Evolutionary conservation across 2,113 vertebrate species (phyloP), one percentile per base, ranked within the genome.

Genomic region (Gobio gobio): DNA sequence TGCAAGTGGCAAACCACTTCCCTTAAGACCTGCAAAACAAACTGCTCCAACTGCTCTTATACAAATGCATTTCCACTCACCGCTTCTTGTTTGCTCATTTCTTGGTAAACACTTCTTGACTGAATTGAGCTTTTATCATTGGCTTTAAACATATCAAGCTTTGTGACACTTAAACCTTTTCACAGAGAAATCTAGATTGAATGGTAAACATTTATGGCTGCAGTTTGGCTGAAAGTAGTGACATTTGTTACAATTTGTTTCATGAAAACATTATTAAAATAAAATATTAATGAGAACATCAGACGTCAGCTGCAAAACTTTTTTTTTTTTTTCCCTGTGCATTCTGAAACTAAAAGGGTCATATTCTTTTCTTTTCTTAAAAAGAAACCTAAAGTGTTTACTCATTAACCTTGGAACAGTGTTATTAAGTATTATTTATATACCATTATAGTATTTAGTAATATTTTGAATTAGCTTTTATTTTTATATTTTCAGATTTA

Each of bases 11-110:
- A 79, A 45, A 79, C 77, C 58, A 79, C 77, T 63, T 79, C 77
- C 77, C 58, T 63, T 63, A 63, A 79, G 58, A 79, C 56, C 77
- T 61, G 77, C 58, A 79, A 63, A 63, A 63, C 77, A n/a, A 14
- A 5, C 9, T 54, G 51, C 16, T 56, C 26, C 18, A 78, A 22
- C 33, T 58, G 54, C 51, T 36, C 18, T 22, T 59, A 7, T 29
- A 78, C 29, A 43, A 8, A 13, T 43, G 2, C 8, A 36, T 36
- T 20, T n/a, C 13, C 36, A 16, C 22, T 22, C 6, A 1, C n/a
- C 40, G 12, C 13, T 26, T 20, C 29, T 36, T 77, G 45, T 54
- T 78, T 36, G 51, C 29, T 2, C 2, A 2, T 40, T 16, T 45
- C 33, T 61, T 45, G 6, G 36, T 45, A 18, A 45, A 79, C 22